A percentile compares a stretch with the other conserved stretches of the same genome.
These are phyloP conservation scores for Etheostoma nigrum DNA, from an alignment of 2,797 vertebrate genomes.

Conservation along the genomic window DNA sequence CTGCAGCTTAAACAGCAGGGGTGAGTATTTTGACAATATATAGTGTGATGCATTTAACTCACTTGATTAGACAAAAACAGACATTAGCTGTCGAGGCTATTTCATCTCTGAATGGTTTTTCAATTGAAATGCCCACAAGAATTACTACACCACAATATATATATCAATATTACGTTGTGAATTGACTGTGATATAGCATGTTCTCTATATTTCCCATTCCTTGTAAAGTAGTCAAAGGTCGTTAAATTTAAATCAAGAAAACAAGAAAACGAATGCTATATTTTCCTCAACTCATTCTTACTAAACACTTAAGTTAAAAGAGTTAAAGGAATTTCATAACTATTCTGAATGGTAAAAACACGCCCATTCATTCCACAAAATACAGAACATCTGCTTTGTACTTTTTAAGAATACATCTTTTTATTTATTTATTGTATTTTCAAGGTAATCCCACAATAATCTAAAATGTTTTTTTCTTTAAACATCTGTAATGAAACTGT, in stretches of 20 bases:
- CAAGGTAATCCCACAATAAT: neutral
- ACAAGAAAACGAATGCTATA: neutral
- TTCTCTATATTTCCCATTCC: neutral
- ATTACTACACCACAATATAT: neutral
- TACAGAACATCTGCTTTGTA: neutral
- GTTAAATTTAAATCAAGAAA: neutral
- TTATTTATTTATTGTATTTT: neutral
- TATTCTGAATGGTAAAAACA: neutral
- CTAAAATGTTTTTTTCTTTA: slow-evolving; percentile 7
- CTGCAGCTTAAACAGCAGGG: neutral
- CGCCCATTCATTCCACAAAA: neutral
- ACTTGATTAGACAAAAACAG: neutral
- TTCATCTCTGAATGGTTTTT: neutral
- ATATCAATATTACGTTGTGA: neutral
- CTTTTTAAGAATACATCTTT: neutral
- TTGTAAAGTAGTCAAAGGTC: neutral
- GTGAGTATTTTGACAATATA: neutral
- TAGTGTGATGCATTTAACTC: neutral
- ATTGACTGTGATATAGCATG: neutral
- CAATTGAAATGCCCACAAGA: neutral
- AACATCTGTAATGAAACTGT: neutral
- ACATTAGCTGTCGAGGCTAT: neutral
- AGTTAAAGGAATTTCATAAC: neutral
- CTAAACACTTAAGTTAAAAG: neutral
- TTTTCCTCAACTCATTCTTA: neutral